Evolutionary conservation across 2,113 vertebrate genomes (phyloP), one percentile per base, ranked within the genome.

Genomic region (Ploceus nigricollis): DNA sequence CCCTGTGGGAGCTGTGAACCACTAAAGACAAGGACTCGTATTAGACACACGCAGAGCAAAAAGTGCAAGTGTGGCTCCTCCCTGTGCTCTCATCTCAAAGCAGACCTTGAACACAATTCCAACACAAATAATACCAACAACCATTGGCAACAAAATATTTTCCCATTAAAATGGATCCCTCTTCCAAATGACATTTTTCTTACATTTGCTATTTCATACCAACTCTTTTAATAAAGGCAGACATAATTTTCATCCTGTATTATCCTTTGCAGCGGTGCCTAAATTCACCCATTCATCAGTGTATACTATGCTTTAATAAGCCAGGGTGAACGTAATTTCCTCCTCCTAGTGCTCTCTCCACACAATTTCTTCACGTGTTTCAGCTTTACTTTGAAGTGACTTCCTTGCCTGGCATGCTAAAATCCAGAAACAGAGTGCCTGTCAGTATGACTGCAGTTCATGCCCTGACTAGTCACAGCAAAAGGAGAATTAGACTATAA

Each of bases 321-420:
- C 45, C 2, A 7, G 81, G 56, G 77, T 89, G 91, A 92, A 78
- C 27, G 42, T 54, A 80, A 94, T 96, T 94, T 94, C 87, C 82
- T 91, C 25, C 56, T 94, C 47, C 47, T 23, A 23, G 42, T 71
- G 24, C 39, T 90, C 56, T 87, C 69, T 69, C 65, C 77, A 57
- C 23, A 53, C 54, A 77, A 60, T 45, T 54, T 39, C 73, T 94
- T 94, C 93, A 94, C 11, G 3, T 94, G 92, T 83, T 96, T 93
- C 92, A 94, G 85, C 71, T 94, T 95, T 93, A 44, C 93, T 94
- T 96, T 96, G 90, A 95, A 96, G 71, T 90, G 35, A 90, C 92
- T 95, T 96, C 87, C 94, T 95, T 88, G 87, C 87, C 71, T 90
- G 79, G 90, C 87, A 96, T 92, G 60, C 60, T 86, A 47, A 96